Conservation (phyloP, 2,797 vertebrate genomes). For the Galago senegalensis region DNA sequence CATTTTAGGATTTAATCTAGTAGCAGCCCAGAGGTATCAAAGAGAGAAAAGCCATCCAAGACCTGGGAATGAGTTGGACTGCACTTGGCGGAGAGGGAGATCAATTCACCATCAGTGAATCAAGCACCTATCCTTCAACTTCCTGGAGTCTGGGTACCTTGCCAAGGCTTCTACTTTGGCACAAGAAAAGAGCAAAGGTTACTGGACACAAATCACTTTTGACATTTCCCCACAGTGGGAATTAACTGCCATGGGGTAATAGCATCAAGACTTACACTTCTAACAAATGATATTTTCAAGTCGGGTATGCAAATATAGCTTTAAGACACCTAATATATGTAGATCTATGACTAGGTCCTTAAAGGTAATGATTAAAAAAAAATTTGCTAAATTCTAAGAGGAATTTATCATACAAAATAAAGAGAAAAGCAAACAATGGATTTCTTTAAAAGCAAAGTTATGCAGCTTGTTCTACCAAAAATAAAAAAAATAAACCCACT, state of each 20-base stretch:
- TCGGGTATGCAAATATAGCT: slow-evolving; percentile 80
- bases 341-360: slow-evolving; percentile 78
- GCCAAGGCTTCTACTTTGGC: background rate
- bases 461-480: slow-evolving; percentile 71
- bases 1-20: background rate
- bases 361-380: slow-evolving; percentile 64
- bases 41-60: background rate
- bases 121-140: background rate
- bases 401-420: slow-evolving; percentile 69
- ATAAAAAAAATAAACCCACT: slow-evolving; percentile 73
- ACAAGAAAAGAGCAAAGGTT: slow-evolving; percentile 21
- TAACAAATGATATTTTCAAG: slow-evolving; percentile 79
- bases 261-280: slow-evolving; percentile 63
- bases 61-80: background rate
- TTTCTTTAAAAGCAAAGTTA: slow-evolving; percentile 59
- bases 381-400: slow-evolving; percentile 49
- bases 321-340: slow-evolving; percentile 78
- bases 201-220: slow-evolving; percentile 26
- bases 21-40: background rate
- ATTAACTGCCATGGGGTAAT: slow-evolving; percentile 66
- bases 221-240: slow-evolving; percentile 49
- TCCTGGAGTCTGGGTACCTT: background rate
- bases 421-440: slow-evolving; percentile 66
- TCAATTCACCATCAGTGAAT: background rate
- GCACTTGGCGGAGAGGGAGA: background rate